Evolutionary conservation across 2,888 invertebrate species (phyloP), one percentile per base, ranked within the genome.

Genomic region (Scaptomyza caliginosa): DNA sequence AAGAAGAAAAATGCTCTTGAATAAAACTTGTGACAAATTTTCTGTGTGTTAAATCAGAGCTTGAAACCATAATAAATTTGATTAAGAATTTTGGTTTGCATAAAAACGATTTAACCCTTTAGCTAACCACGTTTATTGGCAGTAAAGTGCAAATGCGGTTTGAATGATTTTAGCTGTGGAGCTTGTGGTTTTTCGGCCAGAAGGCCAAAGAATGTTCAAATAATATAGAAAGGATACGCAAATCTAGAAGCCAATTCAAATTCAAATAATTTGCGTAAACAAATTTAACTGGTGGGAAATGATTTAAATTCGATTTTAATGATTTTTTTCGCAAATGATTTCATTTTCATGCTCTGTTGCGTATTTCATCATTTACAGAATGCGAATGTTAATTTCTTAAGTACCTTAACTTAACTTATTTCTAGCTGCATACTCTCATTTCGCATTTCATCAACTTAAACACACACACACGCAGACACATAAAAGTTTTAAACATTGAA

Each of bases 281-380:
- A 4, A 63, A 21, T 26, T 13, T 6, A 32, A 13, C 7, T 23
- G n/a, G 13, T 17, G 7, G 16, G 8, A 17, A 17, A 28, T 34
- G 21, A 49, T 65, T 58, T 16, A 19, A 42, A 59, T 52, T 56
- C n/a, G 11, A 51, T 49, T 73, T 77, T 43, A 34, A 43, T 52
- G 28, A 4, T 36, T 23, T 26, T 17, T 50, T 77, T 51, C 58
- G 28, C 28, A 62, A 68, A 21, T 43, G 51, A 48, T 46, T 67
- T 43, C 39, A 51, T 17, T 48, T 49, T 54, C 26, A 51, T 62
- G 52, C 59, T 28, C 30, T 48, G 32, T 45, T 28, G 32, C 23
- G 24, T 36, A 57, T 57, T 11, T 23, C 17, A 40, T 26, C 28
- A 11, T 28, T 11, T 17, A 32, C 39, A 4, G 11, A 32, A 42